Evolutionary conservation across 2,888 invertebrate species (phyloP).

Genomic region (Eupeodes luniger): DNA sequence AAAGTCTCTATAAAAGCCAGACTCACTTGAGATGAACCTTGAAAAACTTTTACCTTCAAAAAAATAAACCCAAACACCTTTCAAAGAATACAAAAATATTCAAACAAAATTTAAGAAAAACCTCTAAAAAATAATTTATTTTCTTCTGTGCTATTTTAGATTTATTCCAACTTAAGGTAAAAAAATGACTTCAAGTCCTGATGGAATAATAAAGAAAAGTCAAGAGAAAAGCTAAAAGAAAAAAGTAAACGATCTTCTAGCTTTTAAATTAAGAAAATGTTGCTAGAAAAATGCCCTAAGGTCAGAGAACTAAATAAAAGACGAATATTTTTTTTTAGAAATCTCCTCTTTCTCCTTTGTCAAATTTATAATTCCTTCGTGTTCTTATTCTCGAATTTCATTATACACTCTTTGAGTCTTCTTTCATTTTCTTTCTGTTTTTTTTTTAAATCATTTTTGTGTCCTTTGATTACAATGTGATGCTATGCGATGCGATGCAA

Average conservation of each 20-base stretch:
- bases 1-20: too few relatives aligned
- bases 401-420: slow-evolving; percentile 36
- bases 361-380: slow-evolving; percentile 70
- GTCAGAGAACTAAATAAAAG: slow-evolving; percentile 23
- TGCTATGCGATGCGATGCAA: slow-evolving; percentile 11
- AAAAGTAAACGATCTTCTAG: slow-evolving; percentile 40
- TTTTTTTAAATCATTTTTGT: neutral
- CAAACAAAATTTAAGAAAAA: slow-evolving; percentile 52
- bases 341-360: slow-evolving; percentile 54
- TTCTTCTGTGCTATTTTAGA: slow-evolving; percentile 28
- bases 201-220: slow-evolving; percentile 24
- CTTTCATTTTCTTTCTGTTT: slow-evolving; percentile 40
- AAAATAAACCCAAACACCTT: neutral
- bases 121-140: slow-evolving; percentile 14
- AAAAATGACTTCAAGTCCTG: neutral
- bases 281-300: slow-evolving; percentile 59
- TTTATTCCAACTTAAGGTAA: neutral
- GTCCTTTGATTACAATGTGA: slow-evolving; percentile 51
- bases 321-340: neutral
- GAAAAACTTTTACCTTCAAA: too few relatives aligned
- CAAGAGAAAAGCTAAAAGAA: slow-evolving; percentile 8
- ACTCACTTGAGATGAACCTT: too few relatives aligned
- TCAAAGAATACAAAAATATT: slow-evolving; percentile 10
- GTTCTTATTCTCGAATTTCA: slow-evolving; percentile 68
- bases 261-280: slow-evolving; percentile 68